Base-by-base conservation (phyloP, 1,140 invertebrate genomes). In the Brachionus calyciflorus region DNA sequence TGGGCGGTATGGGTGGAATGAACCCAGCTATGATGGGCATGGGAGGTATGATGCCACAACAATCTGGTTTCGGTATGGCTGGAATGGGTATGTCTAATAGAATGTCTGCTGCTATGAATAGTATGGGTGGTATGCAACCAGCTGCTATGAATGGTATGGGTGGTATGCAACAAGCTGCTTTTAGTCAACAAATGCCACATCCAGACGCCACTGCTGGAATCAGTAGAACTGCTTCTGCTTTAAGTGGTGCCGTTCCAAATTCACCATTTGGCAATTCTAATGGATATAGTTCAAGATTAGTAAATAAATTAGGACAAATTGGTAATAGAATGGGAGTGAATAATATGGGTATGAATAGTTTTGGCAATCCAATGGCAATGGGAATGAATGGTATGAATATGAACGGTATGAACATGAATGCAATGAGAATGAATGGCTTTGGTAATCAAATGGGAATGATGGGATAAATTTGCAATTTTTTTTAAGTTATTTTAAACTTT, bases 261-360 rank as follows among this genome's bases (percentile, higher is more conserved):
- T 60, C 55, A 37, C 55, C 55, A 17, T 60, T 21, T n/a, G 28
- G n/a, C 33, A 60, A 60, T 17, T 6, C 3, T 37, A 37, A 33
- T 60, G 55, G 30, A 37, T 60, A 60, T 37, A 30, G 55, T n/a
- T 60, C 55, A 21, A 28, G 55, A 37, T 17, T 60, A 37, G 28
- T 17, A 17, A 60, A 60, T 60, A 60, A 60, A 33, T 28, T 60
- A 37, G 30, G 28, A 7, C 55, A 60, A 60, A 60, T 60, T n/a
- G 55, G 55, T 19, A 60, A 60, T 60, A 3, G 55, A 60, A 60
- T 60, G 55, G 55, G 55, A 1, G 55, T 33, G n/a, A 60, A 60
- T 37, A 60, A 17, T 9, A 60, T 60, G 55, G 55, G 55, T 37
- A 33, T 24, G n/a, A 12, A 6, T 6, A 17, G 46, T n/a, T 49